Evolutionary conservation across 2,888 invertebrate genomes (phyloP).

Genomic region (Brenthis daphne): DNA sequence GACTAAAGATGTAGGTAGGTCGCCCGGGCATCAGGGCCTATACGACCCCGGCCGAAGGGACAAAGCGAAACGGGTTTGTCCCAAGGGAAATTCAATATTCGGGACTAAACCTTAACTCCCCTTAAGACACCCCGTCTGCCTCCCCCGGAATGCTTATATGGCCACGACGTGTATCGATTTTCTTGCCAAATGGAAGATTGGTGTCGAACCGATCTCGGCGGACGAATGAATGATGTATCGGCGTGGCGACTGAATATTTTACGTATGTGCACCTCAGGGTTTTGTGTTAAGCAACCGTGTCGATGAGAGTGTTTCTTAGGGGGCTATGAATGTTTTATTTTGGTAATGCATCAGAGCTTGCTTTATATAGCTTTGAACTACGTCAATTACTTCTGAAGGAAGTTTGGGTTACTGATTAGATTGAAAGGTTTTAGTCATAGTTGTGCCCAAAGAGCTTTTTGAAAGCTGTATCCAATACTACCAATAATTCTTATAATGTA

Average conservation of each 20-base stretch:
- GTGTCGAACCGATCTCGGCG: constrained; percentile 79
- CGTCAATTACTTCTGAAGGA: constrained; percentile 31
- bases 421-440: constrained; percentile 21
- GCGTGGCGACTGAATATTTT: constrained; percentile 76
- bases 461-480: neutral
- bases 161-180: constrained; percentile 82
- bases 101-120: constrained; percentile 83
- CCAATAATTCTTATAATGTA: too few relatives aligned
- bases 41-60: constrained; percentile 80
- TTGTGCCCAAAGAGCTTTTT: neutral
- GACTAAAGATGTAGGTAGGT: constrained; percentile 46
- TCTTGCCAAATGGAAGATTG: constrained; percentile 83
- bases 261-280: constrained; percentile 64
- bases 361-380: constrained; percentile 28
- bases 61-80: constrained; percentile 83
- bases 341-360: constrained; percentile 68
- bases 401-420: constrained; percentile 21
- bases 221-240: constrained; percentile 81
- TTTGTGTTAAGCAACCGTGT: constrained; percentile 73
- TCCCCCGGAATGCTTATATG: constrained; percentile 82
- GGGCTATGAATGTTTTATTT: constrained; percentile 76
- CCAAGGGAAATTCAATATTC: constrained; percentile 84
- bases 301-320: constrained; percentile 71
- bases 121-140: constrained; percentile 80
- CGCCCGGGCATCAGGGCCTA: constrained; percentile 79